Evolutionary conservation across 1,140 invertebrate genomes (phyloP).

Genomic region (Drosophila burlai): DNA sequence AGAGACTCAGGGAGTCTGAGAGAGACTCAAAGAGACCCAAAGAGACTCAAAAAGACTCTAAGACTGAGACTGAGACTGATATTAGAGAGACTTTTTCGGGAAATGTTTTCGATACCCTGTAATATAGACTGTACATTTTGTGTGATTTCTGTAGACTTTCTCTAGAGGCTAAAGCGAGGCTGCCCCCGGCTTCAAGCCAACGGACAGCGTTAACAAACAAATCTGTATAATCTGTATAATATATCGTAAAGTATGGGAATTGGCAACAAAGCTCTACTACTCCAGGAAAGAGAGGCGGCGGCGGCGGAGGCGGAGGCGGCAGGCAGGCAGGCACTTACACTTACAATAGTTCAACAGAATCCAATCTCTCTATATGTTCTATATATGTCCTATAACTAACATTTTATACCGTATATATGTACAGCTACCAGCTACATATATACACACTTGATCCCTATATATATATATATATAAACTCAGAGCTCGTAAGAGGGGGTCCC

Average conservation of each 20-base stretch:
- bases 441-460: slow-evolving; percentile 20
- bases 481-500: not conserved
- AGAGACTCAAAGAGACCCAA: slow-evolving; percentile 7
- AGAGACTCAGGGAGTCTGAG: no score
- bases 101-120: slow-evolving; percentile 63
- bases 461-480: not conserved
- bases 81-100: not conserved
- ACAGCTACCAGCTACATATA: slow-evolving; percentile 27
- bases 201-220: slow-evolving; percentile 53
- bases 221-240: slow-evolving; percentile 39
- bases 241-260: not conserved
- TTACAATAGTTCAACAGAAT: slow-evolving; percentile 47
- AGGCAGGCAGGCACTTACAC: slow-evolving; percentile 32
- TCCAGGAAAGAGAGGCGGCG: slow-evolving; percentile 7
- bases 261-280: slow-evolving; percentile 51
- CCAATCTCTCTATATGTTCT: slow-evolving; percentile 30
- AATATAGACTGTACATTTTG: slow-evolving; percentile 39
- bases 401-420: not conserved
- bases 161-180: slow-evolving; percentile 18
- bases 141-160: not conserved
- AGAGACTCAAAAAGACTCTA: no score
- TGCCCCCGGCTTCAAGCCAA: slow-evolving; percentile 60
- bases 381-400: not conserved
- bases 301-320: slow-evolving; percentile 1
- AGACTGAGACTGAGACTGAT: slow-evolving; percentile 22